Evolutionary conservation across 1,140 invertebrate species (phyloP), one percentile per base, ranked within the genome.

Genomic region (Brachystomella parvula): DNA sequence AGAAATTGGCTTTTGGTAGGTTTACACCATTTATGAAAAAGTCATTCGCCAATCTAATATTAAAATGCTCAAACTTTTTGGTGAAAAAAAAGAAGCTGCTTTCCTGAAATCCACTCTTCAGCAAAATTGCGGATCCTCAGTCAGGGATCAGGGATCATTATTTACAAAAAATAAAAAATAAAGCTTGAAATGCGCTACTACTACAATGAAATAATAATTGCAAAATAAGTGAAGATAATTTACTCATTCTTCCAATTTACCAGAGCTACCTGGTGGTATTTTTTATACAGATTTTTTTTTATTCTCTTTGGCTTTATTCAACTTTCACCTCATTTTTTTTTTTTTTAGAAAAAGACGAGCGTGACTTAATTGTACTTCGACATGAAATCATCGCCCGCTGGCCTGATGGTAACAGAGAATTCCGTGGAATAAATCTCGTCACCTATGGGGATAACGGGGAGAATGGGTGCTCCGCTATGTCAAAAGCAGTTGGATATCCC

Each of bases 401-500:
- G 92, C 89, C 92, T 1, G 90, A 96, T 76, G 88, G 88, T 15
- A 85, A 83, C 71, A 81, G 83, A 64, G 95, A 98, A 81, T 77
- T 84, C 26, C 84, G 91, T 61, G 88, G 92, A 39, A 91, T 99
- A 59, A 94, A 92, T 75, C 84, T 99, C 77, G 92, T 98, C 0
- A 86, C 89, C 32, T 97, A 99, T 74, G 96, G 96, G 0, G 89
- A 96, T 28, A 44, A 26, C 19, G 28, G 21, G 0, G 76, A 79
- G 3, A 80, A 83, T 66, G 89, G 90, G 19, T 90, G 92, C 76
- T 96, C 94, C 0, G 97, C 96, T 3, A 99, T 99, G 97, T 92
- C 96, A 0, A 87, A 91, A 74, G 96, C 94, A 21, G 97, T 99
- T 3, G 96, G 96, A 2, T 89, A 95, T 75, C 96, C 96, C n/a